Evolutionary conservation across 2,113 vertebrate species (phyloP).

Genomic region (Ibidorhyncha struthersii): DNA sequence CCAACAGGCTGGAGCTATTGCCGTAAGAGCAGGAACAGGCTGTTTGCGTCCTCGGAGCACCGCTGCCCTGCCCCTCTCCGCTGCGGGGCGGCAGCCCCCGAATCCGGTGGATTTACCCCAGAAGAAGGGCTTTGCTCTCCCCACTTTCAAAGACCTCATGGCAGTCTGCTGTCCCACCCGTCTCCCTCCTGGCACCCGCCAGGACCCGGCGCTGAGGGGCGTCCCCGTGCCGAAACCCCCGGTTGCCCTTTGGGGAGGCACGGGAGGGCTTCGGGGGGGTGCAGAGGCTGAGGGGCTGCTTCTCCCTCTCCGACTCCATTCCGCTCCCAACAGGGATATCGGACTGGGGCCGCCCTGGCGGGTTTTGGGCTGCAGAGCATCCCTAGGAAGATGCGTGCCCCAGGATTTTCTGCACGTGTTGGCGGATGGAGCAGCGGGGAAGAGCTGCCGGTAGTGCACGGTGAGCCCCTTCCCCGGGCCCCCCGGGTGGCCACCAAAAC

Average conservation of each 20-base stretch:
- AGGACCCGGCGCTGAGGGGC: accelerated
- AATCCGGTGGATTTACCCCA: neutral
- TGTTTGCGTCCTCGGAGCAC: accelerated
- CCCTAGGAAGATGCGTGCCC: accelerated
- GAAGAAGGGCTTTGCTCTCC: neutral
- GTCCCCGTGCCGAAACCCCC: accelerated
- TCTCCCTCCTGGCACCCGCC: neutral
- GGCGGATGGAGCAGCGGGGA: neutral
- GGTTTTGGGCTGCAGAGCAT: neutral
- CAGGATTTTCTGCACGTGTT: neutral
- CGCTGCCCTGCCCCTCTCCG: neutral
- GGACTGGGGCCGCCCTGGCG: accelerated
- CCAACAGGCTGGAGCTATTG: neutral
- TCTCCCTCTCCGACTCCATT: neutral
- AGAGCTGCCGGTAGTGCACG: neutral
- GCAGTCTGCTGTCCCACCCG: no score
- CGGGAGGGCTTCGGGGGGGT: neutral
- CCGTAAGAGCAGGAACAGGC: neutral
- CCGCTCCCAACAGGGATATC: accelerated
- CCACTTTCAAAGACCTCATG: neutral
- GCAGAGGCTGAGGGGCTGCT: neutral
- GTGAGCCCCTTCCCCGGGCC: neutral
- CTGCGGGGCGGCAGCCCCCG: accelerated
- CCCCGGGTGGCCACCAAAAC: neutral
- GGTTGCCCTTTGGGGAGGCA: neutral